phyloP scores from a whole-genome alignment of 2,113 vertebrate species.

The Corythoichthys intestinalis region DNA sequence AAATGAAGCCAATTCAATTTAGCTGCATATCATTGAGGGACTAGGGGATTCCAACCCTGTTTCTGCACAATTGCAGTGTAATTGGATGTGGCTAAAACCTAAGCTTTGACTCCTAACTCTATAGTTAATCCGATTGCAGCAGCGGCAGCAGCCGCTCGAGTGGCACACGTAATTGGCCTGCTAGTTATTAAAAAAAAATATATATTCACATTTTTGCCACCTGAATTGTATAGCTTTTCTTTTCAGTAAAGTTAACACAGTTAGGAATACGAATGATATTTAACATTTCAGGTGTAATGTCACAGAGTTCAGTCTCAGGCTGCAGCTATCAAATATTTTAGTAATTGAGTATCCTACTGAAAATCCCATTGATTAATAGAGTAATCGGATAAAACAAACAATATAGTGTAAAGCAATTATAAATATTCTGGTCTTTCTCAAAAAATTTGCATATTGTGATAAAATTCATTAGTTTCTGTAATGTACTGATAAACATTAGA shows the following conservation, averaged over 20 bases:
- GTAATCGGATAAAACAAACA: too few species aligned
- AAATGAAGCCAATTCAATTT: conserved; percentile 36
- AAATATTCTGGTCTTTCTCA: too few species aligned
- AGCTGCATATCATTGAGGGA: conserved; percentile 46
- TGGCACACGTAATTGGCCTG: conserved; percentile 20
- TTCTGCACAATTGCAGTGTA: conserved; percentile 20
- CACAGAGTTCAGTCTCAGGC: conserved; percentile 7
- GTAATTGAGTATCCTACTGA: too few species aligned
- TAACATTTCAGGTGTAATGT: conserved; percentile 27
- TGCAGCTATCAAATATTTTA: too few species aligned
- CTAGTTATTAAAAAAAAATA: conserved; percentile 17
- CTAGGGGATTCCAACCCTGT: conserved; percentile 35
- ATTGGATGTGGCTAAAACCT: conserved; percentile 11
- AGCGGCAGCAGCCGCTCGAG: background rate
- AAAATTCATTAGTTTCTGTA: too few species aligned
- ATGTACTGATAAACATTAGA: too few species aligned
- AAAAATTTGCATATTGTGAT: too few species aligned
- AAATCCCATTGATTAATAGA: too few species aligned
- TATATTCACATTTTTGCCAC: conserved; percentile 1
- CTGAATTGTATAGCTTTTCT: background rate
- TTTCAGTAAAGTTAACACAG: background rate
- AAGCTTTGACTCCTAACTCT: conserved; percentile 10
- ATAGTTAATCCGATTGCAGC: conserved; percentile 18
- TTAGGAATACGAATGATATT: conserved; percentile 23
- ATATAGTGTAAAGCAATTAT: too few species aligned